Conservation (phyloP, 2,797 vertebrate species). For the Macropus fuliginosus region DNA sequence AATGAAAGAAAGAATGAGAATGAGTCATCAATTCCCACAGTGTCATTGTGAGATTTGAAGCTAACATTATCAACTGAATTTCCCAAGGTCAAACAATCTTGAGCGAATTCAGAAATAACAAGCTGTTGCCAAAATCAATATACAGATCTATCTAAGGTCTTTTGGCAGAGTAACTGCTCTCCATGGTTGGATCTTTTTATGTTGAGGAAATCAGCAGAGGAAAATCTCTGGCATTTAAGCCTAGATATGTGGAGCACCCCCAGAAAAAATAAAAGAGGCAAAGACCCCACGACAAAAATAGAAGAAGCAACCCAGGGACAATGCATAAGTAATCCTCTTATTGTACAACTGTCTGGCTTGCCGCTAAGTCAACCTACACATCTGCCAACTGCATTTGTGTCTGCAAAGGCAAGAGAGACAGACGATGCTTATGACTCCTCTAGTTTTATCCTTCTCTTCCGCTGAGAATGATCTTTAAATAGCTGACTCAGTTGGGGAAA, state of each 20-base stretch:
- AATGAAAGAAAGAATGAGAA: slow-evolving; percentile 43
- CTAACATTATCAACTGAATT: neutral
- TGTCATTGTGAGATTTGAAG: slow-evolving; percentile 9
- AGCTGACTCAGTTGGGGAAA: slow-evolving; percentile 28
- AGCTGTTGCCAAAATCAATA: slow-evolving; percentile 7
- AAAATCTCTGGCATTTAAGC: neutral
- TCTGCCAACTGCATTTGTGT: neutral
- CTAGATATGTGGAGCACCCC: neutral
- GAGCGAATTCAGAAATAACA: slow-evolving; percentile 16
- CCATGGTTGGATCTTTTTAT: neutral
- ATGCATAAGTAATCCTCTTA: neutral
- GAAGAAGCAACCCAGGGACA: neutral
- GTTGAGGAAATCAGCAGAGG: neutral
- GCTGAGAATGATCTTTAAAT: neutral
- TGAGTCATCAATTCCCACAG: neutral
- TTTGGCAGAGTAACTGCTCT: neutral
- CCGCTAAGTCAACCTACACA: neutral
- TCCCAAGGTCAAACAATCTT: slow-evolving; percentile 16
- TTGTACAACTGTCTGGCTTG: neutral
- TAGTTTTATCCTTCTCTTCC: neutral
- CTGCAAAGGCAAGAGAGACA: neutral
- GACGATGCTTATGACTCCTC: neutral
- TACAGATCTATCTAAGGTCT: neutral
- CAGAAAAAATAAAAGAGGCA: neutral
- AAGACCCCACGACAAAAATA: neutral